Evolutionary conservation across 1,140 invertebrate genomes (phyloP).

Genomic region (Rhopalosiphum padi): DNA sequence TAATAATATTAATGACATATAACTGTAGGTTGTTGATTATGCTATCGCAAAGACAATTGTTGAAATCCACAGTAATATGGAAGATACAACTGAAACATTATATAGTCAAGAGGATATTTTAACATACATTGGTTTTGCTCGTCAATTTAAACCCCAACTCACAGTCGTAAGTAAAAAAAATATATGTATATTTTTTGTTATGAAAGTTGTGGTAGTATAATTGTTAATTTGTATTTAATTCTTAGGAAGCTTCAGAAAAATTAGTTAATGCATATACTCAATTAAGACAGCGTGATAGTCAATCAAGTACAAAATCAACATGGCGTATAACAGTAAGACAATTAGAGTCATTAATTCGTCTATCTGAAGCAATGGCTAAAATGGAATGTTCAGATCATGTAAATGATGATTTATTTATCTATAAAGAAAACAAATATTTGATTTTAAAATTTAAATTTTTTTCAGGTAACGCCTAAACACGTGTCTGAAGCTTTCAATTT

Average conservation of each 20-base stretch:
- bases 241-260: conserved; percentile 79
- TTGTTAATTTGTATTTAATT: conserved; percentile 3
- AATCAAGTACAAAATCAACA: conserved; percentile 74
- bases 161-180: conserved; percentile 66
- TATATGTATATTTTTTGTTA: neutral
- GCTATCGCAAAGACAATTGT: conserved; percentile 93
- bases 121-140: conserved; percentile 94
- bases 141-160: conserved; percentile 94
- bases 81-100: conserved; percentile 76
- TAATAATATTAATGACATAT: neutral
- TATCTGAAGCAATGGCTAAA: conserved; percentile 96
- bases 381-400: conserved; percentile 94
- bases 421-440: neutral
- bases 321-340: conserved; percentile 99
- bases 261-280: conserved; percentile 90
- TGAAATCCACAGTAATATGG: conserved; percentile 85
- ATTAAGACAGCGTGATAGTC: conserved; percentile 82
- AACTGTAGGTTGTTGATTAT: conserved; percentile 61
- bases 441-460: conserved; percentile 42
- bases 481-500: conserved; percentile 92
- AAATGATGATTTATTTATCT: conserved; percentile 52
- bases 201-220: neutral
- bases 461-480: conserved; percentile 76
- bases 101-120: conserved; percentile 89
- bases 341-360: conserved; percentile 94